Conservation (phyloP, 1,140 invertebrate genomes). For the Bilobella aurantiaca region DNA sequence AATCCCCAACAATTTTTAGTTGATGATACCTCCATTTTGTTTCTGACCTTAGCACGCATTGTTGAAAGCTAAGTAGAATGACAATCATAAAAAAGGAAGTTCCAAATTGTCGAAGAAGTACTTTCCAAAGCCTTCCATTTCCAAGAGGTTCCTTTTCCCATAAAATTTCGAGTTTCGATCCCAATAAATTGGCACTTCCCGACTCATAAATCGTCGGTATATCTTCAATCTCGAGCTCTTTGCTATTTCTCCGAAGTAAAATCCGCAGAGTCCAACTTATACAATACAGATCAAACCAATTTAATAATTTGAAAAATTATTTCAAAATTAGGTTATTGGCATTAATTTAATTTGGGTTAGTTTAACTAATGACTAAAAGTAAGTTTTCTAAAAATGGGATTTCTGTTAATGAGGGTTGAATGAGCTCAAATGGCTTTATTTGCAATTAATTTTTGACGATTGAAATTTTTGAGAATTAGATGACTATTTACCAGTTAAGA, state of each 20-base stretch:
- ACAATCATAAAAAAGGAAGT: background rate
- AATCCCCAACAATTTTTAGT: too few species aligned
- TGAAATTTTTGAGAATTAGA: too few species aligned
- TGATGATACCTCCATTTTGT: background rate
- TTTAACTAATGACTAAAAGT: too few species aligned
- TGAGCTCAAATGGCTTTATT: too few species aligned
- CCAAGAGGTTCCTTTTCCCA: background rate
- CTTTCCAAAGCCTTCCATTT: background rate
- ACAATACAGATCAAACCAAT: too few species aligned
- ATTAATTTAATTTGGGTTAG: too few species aligned
- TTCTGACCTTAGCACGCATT: background rate
- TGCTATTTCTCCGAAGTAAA: background rate
- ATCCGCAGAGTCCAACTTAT: background rate
- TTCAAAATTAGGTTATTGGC: too few species aligned
- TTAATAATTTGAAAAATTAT: too few species aligned
- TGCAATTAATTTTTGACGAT: too few species aligned
- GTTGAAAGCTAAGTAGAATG: background rate
- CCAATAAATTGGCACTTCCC: background rate
- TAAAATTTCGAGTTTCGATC: background rate
- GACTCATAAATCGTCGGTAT: background rate
- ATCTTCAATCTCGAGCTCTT: background rate
- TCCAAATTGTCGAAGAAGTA: background rate
- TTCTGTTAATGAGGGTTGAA: too few species aligned
- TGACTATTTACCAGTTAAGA: too few species aligned
- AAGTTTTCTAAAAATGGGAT: too few species aligned